Percentiles rank a stretch among this genome's conserved stretches.
phyloP scores from a whole-genome alignment of 2,797 vertebrate genomes.

The Cynodonichthys magdalenae region DNA sequence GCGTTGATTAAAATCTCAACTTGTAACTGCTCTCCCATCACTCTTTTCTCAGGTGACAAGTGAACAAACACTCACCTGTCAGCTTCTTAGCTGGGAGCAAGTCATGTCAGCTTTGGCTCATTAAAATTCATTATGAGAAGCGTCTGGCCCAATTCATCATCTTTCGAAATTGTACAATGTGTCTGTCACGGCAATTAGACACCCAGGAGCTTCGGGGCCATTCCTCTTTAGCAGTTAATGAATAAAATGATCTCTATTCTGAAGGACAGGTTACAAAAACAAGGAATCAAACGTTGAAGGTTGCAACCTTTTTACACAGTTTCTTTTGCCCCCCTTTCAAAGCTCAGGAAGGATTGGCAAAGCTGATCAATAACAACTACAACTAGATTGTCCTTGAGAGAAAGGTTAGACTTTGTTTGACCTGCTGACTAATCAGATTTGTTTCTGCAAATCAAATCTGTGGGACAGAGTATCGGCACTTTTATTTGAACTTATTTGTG shows the following conservation, averaged over 20 bases:
- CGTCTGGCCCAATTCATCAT: not conserved
- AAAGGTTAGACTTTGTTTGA: constrained; percentile 11
- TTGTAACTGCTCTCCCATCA: not conserved
- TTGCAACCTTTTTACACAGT: constrained; percentile 8
- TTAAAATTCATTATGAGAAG: constrained; percentile 3
- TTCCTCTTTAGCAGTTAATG: not conserved
- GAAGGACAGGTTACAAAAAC: constrained; percentile 21
- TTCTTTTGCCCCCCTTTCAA: constrained; percentile 9
- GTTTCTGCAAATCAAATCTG: constrained; percentile 6
- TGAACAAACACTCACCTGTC: constrained; percentile 1
- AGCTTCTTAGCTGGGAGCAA: not conserved
- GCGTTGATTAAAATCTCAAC: not conserved
- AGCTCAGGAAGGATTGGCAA: constrained; percentile 16
- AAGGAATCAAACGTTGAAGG: constrained; percentile 13
- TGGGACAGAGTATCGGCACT: not conserved
- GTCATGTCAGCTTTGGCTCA: not conserved
- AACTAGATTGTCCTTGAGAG: constrained; percentile 34
- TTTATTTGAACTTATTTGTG: constrained; percentile 2
- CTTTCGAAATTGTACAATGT: not conserved
- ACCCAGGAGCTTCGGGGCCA: constrained; percentile 11
- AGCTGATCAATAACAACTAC: not conserved
- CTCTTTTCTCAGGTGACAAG: not conserved
- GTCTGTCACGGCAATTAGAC: constrained; percentile 2
- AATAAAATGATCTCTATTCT: constrained; percentile 1
- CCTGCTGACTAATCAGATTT: constrained; percentile 8